These are phyloP conservation scores for Branchipolynoe longqiensis DNA, from an alignment of 2,888 invertebrate genomes.

Conservation along the genomic window DNA sequence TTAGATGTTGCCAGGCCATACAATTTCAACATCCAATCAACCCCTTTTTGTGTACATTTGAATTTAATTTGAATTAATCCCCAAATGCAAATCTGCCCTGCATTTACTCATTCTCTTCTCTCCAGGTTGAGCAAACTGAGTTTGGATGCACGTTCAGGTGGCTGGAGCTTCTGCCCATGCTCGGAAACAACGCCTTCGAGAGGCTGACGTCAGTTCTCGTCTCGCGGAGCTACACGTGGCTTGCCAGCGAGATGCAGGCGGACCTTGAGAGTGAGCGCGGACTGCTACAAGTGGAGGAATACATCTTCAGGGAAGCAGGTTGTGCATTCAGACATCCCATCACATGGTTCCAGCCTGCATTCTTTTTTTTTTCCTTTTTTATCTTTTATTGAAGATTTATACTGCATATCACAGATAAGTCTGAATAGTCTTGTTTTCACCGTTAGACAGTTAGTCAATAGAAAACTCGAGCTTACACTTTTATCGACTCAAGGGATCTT, in stretches of 20 bases:
- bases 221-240: conserved; percentile 31
- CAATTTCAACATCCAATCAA: too few relatives aligned
- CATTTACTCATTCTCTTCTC: too few relatives aligned
- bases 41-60: too few relatives aligned
- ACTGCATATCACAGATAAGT: too few relatives aligned
- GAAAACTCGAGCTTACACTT: too few relatives aligned
- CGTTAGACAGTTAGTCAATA: too few relatives aligned
- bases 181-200: conserved; percentile 35
- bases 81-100: too few relatives aligned
- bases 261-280: conserved; percentile 39
- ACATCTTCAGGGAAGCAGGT: conserved; percentile 55
- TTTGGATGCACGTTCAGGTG: conserved; percentile 24
- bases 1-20: too few relatives aligned
- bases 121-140: conserved; percentile 38
- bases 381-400: too few relatives aligned
- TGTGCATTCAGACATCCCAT: background rate
- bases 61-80: too few relatives aligned
- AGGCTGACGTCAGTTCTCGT: conserved; percentile 3
- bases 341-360: background rate
- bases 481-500: too few relatives aligned
- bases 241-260: conserved; percentile 45
- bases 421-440: too few relatives aligned
- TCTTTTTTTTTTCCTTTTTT: background rate
- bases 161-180: conserved; percentile 47
- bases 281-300: conserved; percentile 44